Conservation (phyloP, 2,113 vertebrate species). For the Pluvianellus socialis region DNA sequence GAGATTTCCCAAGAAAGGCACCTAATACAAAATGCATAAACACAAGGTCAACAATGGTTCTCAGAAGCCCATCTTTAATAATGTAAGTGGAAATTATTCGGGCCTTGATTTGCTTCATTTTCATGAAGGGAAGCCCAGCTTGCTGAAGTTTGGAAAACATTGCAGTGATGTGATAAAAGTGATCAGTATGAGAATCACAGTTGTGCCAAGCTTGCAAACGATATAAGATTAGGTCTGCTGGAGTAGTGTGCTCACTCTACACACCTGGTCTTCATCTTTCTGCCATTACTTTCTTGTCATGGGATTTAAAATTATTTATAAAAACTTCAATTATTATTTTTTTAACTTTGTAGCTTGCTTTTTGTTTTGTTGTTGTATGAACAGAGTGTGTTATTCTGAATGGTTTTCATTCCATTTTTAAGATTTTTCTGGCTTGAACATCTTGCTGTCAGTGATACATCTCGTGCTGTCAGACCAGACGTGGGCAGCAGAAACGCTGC, state of each 20-base stretch:
- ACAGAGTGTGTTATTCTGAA: neutral
- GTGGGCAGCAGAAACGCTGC: neutral
- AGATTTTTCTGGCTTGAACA: neutral
- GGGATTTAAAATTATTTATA: neutral
- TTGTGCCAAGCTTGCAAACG: neutral
- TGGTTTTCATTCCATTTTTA: neutral
- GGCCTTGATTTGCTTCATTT: neutral
- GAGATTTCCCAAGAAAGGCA: neutral
- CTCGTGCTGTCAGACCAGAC: accelerated
- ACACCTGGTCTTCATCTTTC: neutral
- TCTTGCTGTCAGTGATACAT: neutral
- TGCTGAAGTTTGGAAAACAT: neutral
- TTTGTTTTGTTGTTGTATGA: neutral
- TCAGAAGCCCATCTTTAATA: neutral
- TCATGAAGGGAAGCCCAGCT: neutral
- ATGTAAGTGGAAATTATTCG: neutral
- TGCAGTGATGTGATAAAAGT: neutral
- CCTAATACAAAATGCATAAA: neutral
- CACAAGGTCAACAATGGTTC: neutral
- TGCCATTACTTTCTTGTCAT: neutral
- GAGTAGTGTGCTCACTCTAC: neutral
- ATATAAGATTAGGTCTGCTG: neutral
- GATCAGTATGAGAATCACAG: too few species aligned
- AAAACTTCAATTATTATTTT: neutral
- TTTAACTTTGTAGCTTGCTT: neutral